Conservation (phyloP, 2,888 invertebrate species). For the Tanytarsus gracilentus region DNA sequence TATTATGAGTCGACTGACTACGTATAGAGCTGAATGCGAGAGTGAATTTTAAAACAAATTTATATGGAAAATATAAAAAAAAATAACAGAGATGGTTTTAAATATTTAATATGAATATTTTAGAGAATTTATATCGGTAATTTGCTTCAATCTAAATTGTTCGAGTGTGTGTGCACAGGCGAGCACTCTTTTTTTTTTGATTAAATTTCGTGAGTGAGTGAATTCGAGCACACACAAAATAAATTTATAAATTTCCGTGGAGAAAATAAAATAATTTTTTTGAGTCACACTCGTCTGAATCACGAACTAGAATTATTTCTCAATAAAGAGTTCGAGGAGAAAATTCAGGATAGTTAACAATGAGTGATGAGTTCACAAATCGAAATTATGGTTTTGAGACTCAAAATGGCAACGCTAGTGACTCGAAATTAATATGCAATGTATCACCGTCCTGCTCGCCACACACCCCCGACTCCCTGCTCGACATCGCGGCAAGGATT, state of each 20-base stretch:
- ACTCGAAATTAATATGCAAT: background rate
- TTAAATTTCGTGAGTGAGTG: background rate
- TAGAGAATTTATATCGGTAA: slow-evolving; percentile 22
- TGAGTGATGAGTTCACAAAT: slow-evolving; percentile 25
- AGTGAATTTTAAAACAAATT: slow-evolving; percentile 24
- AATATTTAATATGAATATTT: slow-evolving; percentile 26
- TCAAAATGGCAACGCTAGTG: background rate
- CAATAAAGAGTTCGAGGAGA: background rate
- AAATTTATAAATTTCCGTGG: background rate
- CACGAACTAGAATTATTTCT: background rate
- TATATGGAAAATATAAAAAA: too few relatives aligned
- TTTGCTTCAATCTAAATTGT: slow-evolving; percentile 11
- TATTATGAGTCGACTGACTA: slow-evolving; percentile 22
- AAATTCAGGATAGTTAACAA: slow-evolving; percentile 20
- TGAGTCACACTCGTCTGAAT: slow-evolving; percentile 3
- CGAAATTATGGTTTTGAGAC: slow-evolving; percentile 3
- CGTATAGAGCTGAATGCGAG: background rate
- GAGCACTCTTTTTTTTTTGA: background rate
- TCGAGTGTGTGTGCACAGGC: background rate
- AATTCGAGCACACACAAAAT: background rate
- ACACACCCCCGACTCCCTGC: slow-evolving; percentile 57
- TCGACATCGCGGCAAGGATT: slow-evolving; percentile 74
- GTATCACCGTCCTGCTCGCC: background rate
- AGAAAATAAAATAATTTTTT: background rate
- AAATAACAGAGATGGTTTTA: slow-evolving; percentile 24